Evolutionary conservation across 35 echinoderm and acorn worm species (phyloP).

Genomic region (Heliocidaris tuberculata): DNA sequence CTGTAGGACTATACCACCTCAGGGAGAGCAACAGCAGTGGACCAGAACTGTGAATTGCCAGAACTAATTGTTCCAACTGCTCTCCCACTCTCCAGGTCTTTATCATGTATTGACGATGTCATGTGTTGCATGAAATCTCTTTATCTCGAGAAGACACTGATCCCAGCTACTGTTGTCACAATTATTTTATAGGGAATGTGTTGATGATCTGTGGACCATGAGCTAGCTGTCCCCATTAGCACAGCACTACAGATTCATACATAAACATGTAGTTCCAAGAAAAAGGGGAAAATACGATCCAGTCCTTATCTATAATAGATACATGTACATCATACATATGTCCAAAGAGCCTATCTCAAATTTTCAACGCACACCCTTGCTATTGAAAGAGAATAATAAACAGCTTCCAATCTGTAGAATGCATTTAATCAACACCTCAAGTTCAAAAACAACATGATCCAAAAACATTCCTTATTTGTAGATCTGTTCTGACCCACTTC

Average conservation of each 20-base stretch:
- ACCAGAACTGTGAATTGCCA: neutral
- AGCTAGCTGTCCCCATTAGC: neutral
- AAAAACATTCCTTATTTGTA: neutral
- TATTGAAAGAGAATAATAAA: neutral
- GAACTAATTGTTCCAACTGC: neutral
- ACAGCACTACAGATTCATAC: neutral
- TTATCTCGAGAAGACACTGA: constrained; percentile 19
- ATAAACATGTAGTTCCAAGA: neutral
- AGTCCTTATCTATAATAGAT: neutral
- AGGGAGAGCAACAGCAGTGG: neutral
- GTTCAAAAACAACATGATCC: neutral
- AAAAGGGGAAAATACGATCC: neutral
- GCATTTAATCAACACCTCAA: neutral
- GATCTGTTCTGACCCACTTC: neutral
- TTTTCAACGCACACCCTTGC: neutral
- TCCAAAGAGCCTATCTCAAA: neutral
- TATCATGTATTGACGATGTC: neutral
- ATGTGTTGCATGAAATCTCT: constrained; percentile 30
- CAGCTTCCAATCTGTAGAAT: neutral
- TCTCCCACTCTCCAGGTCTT: neutral
- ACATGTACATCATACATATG: too few relatives aligned
- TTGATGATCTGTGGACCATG: neutral
- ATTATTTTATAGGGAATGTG: neutral
- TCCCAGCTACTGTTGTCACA: neutral
- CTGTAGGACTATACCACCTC: neutral